Evolutionary conservation across 2,113 vertebrate species (phyloP).

Genomic region (Microcebus jonahi): DNA sequence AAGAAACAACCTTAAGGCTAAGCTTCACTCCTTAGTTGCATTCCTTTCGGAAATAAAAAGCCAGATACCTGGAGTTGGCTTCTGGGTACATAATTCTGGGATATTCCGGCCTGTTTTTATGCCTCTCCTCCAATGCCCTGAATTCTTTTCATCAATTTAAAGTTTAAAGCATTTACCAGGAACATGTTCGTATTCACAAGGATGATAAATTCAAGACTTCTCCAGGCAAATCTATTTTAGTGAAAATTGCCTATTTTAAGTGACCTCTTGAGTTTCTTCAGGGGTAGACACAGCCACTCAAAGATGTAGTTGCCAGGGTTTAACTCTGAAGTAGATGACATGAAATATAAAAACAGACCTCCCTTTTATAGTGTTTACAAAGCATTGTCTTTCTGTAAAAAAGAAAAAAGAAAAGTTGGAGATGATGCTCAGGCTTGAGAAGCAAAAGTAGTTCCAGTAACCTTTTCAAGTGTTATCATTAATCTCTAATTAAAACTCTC

Average conservation of each 20-base stretch:
- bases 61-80: neutral
- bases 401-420: neutral
- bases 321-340: neutral
- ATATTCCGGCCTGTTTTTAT: conserved; percentile 2
- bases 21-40: neutral
- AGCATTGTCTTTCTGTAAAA: neutral
- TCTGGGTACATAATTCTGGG: neutral
- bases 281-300: neutral
- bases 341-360: neutral
- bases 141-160: conserved; percentile 18
- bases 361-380: neutral
- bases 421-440: neutral
- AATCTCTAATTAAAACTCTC: neutral
- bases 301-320: neutral
- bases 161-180: conserved; percentile 30
- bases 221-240: conserved; percentile 45
- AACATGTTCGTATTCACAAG: conserved; percentile 18
- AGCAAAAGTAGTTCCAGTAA: neutral
- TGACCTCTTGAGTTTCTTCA: neutral
- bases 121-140: neutral
- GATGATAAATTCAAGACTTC: conserved; percentile 10
- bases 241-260: neutral
- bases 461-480: neutral
- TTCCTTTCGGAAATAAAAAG: neutral
- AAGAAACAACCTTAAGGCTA: neutral